phyloP scores from a whole-genome alignment of 2,797 vertebrate genomes.

The Distichodus sexfasciatus region DNA sequence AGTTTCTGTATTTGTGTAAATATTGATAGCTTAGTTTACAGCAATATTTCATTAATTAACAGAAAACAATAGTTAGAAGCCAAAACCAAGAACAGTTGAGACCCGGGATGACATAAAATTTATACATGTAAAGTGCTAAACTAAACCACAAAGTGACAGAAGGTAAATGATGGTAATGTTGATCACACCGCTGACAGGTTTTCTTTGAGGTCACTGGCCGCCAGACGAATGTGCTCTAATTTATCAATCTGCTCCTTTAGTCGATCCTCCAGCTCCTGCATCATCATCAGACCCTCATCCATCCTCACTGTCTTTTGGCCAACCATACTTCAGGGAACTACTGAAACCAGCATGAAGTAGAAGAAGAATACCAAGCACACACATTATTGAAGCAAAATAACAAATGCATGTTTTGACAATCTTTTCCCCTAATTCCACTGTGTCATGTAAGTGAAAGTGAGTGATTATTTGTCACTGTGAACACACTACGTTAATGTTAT shows the following conservation, averaged over 20 bases:
- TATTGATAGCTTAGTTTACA: too few relatives aligned
- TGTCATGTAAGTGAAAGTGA: too few relatives aligned
- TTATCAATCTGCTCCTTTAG: slow-evolving; percentile 77
- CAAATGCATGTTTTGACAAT: too few relatives aligned
- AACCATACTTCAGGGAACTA: slow-evolving; percentile 56
- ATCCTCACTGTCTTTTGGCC: slow-evolving; percentile 43
- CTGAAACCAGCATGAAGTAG: too few relatives aligned
- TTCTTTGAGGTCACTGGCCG: slow-evolving; percentile 67
- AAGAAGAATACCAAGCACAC: too few relatives aligned
- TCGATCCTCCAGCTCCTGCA: slow-evolving; percentile 78
- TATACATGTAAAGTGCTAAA: not conserved
- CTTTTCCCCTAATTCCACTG: too few relatives aligned
- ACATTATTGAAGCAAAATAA: too few relatives aligned
- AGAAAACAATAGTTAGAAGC: not conserved
- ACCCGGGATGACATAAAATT: too few relatives aligned
- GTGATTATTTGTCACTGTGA: too few relatives aligned
- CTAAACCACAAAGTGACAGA: not conserved
- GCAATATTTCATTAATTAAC: not conserved
- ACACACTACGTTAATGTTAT: too few relatives aligned
- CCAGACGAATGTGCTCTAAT: slow-evolving; percentile 75
- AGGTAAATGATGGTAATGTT: not conserved
- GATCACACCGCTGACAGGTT: slow-evolving; percentile 61
- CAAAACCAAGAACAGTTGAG: not conserved
- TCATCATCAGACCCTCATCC: slow-evolving; percentile 75
- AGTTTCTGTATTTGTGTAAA: too few relatives aligned